phyloP scores from a whole-genome alignment of 1,140 invertebrate species.

The Aphelenchoides avenae region DNA sequence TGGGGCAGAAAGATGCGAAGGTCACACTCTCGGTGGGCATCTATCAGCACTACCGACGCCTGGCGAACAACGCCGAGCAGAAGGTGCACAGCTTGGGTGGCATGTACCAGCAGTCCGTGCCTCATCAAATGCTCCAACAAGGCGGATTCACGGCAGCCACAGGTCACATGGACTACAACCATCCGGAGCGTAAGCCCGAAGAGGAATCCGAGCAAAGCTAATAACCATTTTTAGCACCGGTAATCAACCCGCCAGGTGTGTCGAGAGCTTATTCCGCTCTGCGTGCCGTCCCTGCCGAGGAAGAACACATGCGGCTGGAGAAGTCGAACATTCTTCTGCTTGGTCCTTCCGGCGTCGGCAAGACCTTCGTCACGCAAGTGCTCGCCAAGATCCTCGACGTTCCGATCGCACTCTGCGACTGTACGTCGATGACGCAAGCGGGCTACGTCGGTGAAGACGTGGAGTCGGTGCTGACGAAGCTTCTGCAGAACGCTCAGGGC shows the following conservation, averaged over 20 bases:
- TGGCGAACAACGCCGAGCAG: conserved; percentile 69
- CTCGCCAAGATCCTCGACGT: conserved; percentile 84
- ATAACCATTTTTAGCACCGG: conserved; percentile 6
- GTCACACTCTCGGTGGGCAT: conserved; percentile 97
- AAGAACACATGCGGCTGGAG: conserved; percentile 82
- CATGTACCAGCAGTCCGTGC: no score
- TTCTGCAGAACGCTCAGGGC: conserved; percentile 93
- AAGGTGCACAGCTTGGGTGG: no score
- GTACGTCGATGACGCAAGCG: conserved; percentile 95
- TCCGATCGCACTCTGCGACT: conserved; percentile 83
- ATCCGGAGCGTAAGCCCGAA: no score
- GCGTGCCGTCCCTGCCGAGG: no score
- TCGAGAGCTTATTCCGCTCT: no score
- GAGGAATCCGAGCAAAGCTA: conserved; percentile 19
- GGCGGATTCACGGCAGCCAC: no score
- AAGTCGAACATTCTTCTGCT: conserved; percentile 96
- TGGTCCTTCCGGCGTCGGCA: conserved; percentile 92
- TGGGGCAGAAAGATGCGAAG: conserved; percentile 97
- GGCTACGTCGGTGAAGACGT: conserved; percentile 99
- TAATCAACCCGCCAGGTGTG: no score
- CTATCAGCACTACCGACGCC: conserved; percentile 82
- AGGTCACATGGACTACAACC: no score
- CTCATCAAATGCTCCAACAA: no score
- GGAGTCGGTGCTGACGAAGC: conserved; percentile 95
- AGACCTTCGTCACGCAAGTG: conserved; percentile 93